Conservation (phyloP, 2,888 invertebrate genomes). For the Stegophylla sp. region DNA sequence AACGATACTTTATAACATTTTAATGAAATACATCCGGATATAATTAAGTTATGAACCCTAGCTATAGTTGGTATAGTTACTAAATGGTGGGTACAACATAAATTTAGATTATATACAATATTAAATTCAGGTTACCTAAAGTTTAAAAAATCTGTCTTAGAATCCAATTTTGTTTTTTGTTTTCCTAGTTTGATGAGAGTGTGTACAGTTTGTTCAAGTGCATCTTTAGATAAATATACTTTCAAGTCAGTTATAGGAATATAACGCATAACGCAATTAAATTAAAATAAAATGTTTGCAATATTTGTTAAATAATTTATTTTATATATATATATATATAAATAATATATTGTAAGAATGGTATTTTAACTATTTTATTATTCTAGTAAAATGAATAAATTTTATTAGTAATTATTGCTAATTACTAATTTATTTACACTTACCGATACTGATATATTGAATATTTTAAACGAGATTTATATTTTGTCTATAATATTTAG, state of each 20-base stretch:
- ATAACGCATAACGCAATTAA: not conserved
- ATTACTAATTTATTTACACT: too few species aligned
- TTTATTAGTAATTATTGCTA: too few species aligned
- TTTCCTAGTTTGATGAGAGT: not conserved
- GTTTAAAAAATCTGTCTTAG: not conserved
- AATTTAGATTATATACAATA: slow-evolving; percentile 43
- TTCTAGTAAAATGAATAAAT: too few species aligned
- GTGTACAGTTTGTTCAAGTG: not conserved
- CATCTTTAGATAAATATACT: not conserved
- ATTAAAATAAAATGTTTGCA: too few species aligned
- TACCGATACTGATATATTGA: too few species aligned
- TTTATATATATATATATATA: too few species aligned
- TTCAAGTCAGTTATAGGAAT: not conserved
- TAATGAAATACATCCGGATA: slow-evolving; percentile 51
- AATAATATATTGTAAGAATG: too few species aligned
- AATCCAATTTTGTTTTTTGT: slow-evolving; percentile 2
- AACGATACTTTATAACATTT: slow-evolving; percentile 45
- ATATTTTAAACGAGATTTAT: too few species aligned
- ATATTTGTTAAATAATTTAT: too few species aligned
- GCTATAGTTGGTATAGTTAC: slow-evolving; percentile 29
- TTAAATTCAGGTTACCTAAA: slow-evolving; percentile 27
- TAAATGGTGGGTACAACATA: slow-evolving; percentile 31
- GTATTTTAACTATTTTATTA: too few species aligned
- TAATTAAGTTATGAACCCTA: slow-evolving; percentile 52
- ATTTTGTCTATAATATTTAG: too few species aligned